phyloP scores from a whole-genome alignment of 1,140 invertebrate species.

The Zaprionus gabonicus region DNA sequence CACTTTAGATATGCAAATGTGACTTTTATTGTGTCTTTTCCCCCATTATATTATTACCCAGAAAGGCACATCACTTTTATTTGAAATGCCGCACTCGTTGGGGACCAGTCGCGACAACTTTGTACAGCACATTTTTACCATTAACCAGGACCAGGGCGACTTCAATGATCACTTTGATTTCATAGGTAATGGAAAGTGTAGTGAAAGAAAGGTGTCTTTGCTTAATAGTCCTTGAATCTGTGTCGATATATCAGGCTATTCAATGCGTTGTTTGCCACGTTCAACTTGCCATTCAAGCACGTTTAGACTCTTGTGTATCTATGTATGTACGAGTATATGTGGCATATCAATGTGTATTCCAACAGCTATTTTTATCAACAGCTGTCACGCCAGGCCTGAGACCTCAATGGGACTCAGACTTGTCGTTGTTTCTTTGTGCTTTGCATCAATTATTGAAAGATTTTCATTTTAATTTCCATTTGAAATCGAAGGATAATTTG shows the following conservation, averaged over 20 bases:
- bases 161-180: conserved; percentile 77
- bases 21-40: background rate
- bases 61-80: conserved; percentile 10
- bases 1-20: conserved; percentile 68
- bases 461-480: conserved; percentile 1
- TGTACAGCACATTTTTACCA: conserved; percentile 65
- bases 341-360: background rate
- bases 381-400: conserved; percentile 40
- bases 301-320: background rate
- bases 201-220: background rate
- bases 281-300: background rate
- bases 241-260: background rate
- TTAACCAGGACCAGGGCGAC: conserved; percentile 59
- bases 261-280: conserved; percentile 19
- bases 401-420: conserved; percentile 18
- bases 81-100: conserved; percentile 55
- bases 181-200: conserved; percentile 50
- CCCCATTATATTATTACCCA: conserved; percentile 6
- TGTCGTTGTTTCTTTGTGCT: background rate
- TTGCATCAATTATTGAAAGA: conserved; percentile 23
- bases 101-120: conserved; percentile 56
- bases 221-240: background rate
- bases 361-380: conserved; percentile 57
- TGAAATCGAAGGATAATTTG: background rate
- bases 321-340: background rate